Evolutionary conservation across 2,888 invertebrate genomes (phyloP).

Genomic region (Ceramica pisi): DNA sequence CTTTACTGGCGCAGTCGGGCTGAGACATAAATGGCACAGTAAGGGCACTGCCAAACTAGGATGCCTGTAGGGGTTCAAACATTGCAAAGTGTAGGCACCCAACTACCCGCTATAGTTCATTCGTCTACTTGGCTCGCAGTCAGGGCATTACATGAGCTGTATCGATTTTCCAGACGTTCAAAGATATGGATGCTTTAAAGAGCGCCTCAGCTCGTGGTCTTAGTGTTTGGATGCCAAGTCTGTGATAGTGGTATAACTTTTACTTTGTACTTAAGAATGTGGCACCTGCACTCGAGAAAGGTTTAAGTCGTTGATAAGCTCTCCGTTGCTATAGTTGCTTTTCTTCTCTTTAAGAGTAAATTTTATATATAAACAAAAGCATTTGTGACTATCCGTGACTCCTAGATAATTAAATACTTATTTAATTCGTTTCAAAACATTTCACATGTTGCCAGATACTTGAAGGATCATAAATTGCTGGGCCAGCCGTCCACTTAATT

Average conservation of each 20-base stretch:
- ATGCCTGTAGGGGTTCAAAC: constrained; percentile 39
- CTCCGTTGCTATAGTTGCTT: constrained; percentile 49
- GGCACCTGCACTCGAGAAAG: constrained; percentile 13
- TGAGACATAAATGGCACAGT: constrained; percentile 45
- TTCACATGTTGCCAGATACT: too few species aligned
- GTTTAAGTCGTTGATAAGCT: constrained; percentile 16
- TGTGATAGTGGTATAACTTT: constrained; percentile 14
- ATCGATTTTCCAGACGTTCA: constrained; percentile 56
- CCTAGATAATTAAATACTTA: too few species aligned
- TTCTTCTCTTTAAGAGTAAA: too few species aligned
- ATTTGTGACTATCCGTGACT: too few species aligned
- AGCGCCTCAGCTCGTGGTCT: constrained; percentile 17
- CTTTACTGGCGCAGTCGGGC: constrained; percentile 16
- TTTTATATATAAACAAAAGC: neutral
- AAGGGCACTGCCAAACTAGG: constrained; percentile 39
- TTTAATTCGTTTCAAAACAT: too few species aligned
- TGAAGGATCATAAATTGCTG: too few species aligned
- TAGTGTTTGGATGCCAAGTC: constrained; percentile 15
- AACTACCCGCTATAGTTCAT: constrained; percentile 42
- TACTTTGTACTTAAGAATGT: constrained; percentile 4
- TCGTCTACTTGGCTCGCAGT: constrained; percentile 63
- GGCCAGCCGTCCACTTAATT: too few species aligned
- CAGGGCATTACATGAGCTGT: constrained; percentile 58
- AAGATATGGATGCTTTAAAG: constrained; percentile 39
- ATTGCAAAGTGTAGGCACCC: constrained; percentile 35